Percentiles rank a stretch among this genome's conserved stretches.
Evolutionary conservation across 2,113 vertebrate species (phyloP).

Genomic region (Glaucidium brasilianum): DNA sequence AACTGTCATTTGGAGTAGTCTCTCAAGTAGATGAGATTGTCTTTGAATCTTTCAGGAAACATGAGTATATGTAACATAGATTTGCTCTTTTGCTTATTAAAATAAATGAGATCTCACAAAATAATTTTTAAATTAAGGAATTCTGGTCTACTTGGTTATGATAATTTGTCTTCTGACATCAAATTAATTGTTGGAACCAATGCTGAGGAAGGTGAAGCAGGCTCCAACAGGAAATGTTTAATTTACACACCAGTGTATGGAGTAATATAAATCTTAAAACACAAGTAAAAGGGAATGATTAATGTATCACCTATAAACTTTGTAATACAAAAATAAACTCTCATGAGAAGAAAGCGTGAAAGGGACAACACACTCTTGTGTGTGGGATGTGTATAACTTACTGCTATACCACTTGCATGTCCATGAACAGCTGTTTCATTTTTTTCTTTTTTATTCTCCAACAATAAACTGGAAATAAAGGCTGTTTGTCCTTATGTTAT

Average conservation of each 20-base stretch:
- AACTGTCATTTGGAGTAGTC: not conserved
- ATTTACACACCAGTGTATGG: not conserved
- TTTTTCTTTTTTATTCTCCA: not conserved
- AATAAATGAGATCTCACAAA: not conserved
- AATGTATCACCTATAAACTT: not conserved
- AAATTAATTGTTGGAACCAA: constrained; percentile 32
- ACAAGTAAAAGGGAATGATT: not conserved
- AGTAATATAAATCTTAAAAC: not conserved
- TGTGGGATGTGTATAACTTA: not conserved
- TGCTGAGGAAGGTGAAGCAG: not conserved
- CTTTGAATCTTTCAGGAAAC: not conserved
- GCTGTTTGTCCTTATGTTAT: not conserved
- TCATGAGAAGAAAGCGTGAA: not conserved
- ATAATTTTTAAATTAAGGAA: not conserved
- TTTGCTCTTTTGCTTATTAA: not conserved
- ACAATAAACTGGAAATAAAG: not conserved
- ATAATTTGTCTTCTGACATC: not conserved
- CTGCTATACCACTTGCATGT: not conserved
- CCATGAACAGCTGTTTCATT: not conserved
- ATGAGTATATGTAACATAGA: not conserved
- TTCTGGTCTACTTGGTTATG: not conserved
- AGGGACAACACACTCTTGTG: not conserved
- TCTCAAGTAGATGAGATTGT: not conserved
- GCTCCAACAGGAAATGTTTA: not conserved
- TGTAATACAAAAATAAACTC: not conserved